A percentile compares a stretch with the other conserved stretches of the same genome.
Evolutionary conservation across 1,140 invertebrate genomes (phyloP).

Genomic region (Zaprionus kolodkinae): DNA sequence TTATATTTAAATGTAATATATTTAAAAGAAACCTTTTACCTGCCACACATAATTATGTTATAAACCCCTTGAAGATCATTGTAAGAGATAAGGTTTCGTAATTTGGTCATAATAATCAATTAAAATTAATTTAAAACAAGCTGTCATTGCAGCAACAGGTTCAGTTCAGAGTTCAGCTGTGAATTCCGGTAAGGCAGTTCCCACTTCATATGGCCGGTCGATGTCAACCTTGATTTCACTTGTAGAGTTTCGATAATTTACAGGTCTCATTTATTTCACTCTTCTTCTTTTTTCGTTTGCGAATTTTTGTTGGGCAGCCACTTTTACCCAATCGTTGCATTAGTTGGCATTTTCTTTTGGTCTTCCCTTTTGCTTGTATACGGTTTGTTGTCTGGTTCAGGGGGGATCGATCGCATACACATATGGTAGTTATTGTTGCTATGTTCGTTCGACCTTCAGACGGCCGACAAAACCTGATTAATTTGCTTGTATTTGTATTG

Average conservation of each 20-base stretch:
- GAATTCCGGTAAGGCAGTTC: neutral
- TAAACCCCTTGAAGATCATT: neutral
- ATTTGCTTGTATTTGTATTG: slow-evolving; percentile 41
- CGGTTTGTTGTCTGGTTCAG: slow-evolving; percentile 24
- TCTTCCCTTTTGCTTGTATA: slow-evolving; percentile 16
- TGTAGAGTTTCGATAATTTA: slow-evolving; percentile 38
- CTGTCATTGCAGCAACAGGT: neutral
- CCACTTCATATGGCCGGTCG: neutral
- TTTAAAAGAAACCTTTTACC: too few species aligned
- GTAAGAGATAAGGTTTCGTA: neutral
- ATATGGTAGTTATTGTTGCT: slow-evolving; percentile 34
- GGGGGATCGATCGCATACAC: slow-evolving; percentile 2
- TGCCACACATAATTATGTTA: neutral
- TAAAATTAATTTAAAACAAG: neutral
- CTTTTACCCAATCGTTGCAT: slow-evolving; percentile 64
- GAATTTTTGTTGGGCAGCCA: slow-evolving; percentile 16
- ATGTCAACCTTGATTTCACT: slow-evolving; percentile 31
- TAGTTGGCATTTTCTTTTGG: slow-evolving; percentile 49
- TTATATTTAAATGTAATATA: too few species aligned
- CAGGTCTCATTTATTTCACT: slow-evolving; percentile 26
- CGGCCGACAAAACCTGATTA: slow-evolving; percentile 51
- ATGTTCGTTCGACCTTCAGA: slow-evolving; percentile 38
- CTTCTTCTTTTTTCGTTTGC: slow-evolving; percentile 15
- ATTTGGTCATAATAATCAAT: slow-evolving; percentile 2
- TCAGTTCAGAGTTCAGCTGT: slow-evolving; percentile 5